Percentiles rank a stretch among this genome's conserved stretches.
These are phyloP conservation scores for Sus cebifrons DNA, from an alignment of 2,797 vertebrate species.

Conservation along the genomic window DNA sequence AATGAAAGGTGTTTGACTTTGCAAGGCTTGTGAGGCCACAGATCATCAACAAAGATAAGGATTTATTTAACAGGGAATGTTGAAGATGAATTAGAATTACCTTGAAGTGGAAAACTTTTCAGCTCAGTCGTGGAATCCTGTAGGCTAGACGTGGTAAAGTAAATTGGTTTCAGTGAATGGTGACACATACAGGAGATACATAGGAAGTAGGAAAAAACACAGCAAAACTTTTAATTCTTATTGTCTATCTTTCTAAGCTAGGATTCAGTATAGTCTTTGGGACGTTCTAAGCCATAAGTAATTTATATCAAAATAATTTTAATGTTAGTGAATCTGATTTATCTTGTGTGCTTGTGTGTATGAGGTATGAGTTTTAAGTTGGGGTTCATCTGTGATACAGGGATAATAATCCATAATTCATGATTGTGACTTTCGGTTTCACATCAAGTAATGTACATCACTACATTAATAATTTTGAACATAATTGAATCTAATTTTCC, in stretches of 20 bases:
- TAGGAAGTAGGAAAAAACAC: not conserved
- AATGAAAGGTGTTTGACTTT: constrained; percentile 41
- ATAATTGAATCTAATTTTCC: not conserved
- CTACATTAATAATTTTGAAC: not conserved
- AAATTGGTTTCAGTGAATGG: not conserved
- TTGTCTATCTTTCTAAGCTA: not conserved
- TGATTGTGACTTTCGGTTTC: not conserved
- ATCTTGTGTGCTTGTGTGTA: not conserved
- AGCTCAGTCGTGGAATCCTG: not conserved
- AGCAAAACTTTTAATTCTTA: not conserved
- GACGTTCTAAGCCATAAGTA: not conserved
- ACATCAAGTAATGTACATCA: not conserved
- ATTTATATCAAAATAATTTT: not conserved
- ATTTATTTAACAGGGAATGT: not conserved
- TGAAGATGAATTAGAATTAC: not conserved
- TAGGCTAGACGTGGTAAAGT: not conserved
- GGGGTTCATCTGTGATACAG: not conserved
- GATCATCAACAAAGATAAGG: not conserved
- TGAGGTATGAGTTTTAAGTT: not conserved
- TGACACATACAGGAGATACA: not conserved
- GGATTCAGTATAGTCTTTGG: not conserved
- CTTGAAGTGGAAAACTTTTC: not conserved
- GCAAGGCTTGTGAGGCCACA: not conserved
- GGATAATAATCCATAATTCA: not conserved
- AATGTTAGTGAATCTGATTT: not conserved